Base-by-base conservation (phyloP, 2,888 invertebrate species). In the Cactoblastis cactorum region DNA sequence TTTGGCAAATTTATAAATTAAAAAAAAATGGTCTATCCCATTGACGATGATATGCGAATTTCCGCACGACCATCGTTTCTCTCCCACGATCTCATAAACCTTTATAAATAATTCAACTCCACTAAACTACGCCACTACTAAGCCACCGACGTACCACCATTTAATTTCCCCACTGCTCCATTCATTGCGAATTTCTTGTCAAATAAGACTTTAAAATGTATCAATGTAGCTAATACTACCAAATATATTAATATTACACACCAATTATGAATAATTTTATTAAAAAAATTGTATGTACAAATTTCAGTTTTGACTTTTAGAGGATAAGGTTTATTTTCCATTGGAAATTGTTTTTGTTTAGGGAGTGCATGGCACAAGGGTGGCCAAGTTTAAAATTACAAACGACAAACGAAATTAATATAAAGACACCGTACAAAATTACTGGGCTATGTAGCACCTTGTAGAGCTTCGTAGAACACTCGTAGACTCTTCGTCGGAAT, bases 81-180 rank as follows among this genome's bases (percentile, higher is more conserved):
- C 15, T 48, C 47, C 62, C 67, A 60, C 61, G 57, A 51, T 48
- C 52, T 52, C 49, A 63, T 69, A 69, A 67, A 59, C 52, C 46
- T 53, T 55, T 57, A 75, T 78, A 73, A 75, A 78, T 77, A 74
- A 74, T 74, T 77, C 74, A 77, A 71, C 60, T 48, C 53, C 57
- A 58, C 60, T 37, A 48, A 48, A 48, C 37, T 22, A n/a, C n/a
- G 57, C 61, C 61, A 63, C 59, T 56, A 54, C 59, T 73, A 73
- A 74, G 69, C 71, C 70, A 59, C 58, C 57, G 52, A 61, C 57
- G 66, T 69, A 59, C 58, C 57, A 52, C 61, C 57, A 65, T 66
- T 70, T 71, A 66, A 76, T 71, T 71, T 68, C 59, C 55, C 50
- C 54, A 54, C 53, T 45, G 49, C 56, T 55, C 58, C 55, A 58